Conservation (phyloP, 2,113 vertebrate species). For the Hypanus sabinus region DNA sequence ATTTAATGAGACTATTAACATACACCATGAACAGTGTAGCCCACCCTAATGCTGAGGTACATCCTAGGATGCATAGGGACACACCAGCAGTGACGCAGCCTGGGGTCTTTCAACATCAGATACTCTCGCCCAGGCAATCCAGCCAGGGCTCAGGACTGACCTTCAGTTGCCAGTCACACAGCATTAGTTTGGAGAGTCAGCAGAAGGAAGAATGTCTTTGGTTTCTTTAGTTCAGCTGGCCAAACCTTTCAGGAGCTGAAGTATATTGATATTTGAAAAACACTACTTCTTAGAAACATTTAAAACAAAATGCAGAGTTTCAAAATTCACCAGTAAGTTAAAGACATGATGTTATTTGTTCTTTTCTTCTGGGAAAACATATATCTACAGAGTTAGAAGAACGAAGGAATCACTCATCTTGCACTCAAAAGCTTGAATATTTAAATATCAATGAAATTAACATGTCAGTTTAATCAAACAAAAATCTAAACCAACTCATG, state of each 20-base stretch:
- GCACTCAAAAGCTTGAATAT: not conserved
- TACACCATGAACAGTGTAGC: not conserved
- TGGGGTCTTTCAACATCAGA: no score
- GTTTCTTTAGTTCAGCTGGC: not conserved
- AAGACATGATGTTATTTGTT: not conserved
- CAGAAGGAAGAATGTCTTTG: not conserved
- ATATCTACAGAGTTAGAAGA: not conserved
- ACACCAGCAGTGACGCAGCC: no score
- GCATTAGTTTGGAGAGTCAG: not conserved
- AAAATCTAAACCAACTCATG: not conserved
- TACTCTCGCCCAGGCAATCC: no score
- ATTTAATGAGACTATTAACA: not conserved
- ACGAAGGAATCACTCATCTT: not conserved
- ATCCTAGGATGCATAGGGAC: no score
- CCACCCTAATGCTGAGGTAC: not conserved
- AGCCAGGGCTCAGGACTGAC: no score
- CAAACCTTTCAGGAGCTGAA: not conserved
- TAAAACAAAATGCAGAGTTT: not conserved
- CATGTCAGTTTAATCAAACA: not conserved
- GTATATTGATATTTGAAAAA: not conserved
- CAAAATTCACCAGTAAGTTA: not conserved
- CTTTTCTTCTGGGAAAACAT: not conserved
- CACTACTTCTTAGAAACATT: not conserved
- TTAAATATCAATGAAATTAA: not conserved
- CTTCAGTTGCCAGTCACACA: no score